Evolutionary conservation across 1,140 invertebrate species (phyloP).

Genomic region (Laodelphax striatellus): DNA sequence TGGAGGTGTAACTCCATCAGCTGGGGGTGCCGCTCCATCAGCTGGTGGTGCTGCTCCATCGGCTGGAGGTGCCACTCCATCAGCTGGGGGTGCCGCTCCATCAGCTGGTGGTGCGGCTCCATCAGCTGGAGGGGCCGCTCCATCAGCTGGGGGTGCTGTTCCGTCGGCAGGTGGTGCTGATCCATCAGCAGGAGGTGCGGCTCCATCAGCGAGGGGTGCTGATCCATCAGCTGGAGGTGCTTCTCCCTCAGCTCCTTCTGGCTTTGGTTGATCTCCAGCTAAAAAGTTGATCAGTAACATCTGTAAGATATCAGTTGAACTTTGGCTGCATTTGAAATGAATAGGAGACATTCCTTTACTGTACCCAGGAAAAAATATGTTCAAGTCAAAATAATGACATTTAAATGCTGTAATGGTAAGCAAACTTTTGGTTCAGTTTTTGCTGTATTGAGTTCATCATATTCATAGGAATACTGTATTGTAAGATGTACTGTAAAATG

Average conservation of each 20-base stretch:
- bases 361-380: no score
- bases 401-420: no score
- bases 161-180: constrained; percentile 26
- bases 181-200: constrained; percentile 32
- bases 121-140: no score
- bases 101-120: neutral
- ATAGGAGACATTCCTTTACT: no score
- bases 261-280: constrained; percentile 29
- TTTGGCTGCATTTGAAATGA: no score
- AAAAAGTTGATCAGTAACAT: neutral
- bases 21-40: constrained; percentile 26
- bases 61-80: constrained; percentile 25
- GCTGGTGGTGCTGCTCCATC: constrained; percentile 28
- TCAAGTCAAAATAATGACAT: no score
- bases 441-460: no score
- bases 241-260: constrained; percentile 24
- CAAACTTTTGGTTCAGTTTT: no score
- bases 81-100: constrained; percentile 25
- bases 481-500: no score
- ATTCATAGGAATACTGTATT: no score
- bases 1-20: constrained; percentile 31
- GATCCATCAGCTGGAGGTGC: constrained; percentile 26
- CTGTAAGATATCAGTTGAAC: neutral
- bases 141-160: constrained; percentile 21
- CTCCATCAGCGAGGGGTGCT: constrained; percentile 31